Evolutionary conservation across 2,888 invertebrate species (phyloP).

Genomic region (Pammene aurita): DNA sequence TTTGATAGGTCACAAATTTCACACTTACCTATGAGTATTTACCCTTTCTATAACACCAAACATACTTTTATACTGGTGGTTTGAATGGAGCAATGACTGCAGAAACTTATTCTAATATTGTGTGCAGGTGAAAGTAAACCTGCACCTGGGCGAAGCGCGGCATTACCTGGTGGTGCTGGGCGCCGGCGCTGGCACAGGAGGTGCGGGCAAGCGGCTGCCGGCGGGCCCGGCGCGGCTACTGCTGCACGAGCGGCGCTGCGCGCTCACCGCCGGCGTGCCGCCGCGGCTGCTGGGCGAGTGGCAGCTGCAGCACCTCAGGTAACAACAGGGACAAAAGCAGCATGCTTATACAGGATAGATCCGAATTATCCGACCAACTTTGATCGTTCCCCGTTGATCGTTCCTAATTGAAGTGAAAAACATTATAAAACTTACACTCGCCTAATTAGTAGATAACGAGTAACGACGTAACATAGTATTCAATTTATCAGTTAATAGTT

Average conservation of each 20-base stretch:
- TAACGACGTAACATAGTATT: no score
- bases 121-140: slow-evolving; percentile 66
- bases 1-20: no score
- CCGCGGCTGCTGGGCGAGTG: slow-evolving; percentile 89
- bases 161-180: slow-evolving; percentile 67
- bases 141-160: slow-evolving; percentile 65
- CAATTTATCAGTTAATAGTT: no score
- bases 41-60: no score
- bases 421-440: no score
- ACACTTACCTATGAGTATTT: no score
- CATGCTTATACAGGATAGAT: background rate
- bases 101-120: background rate
- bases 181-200: slow-evolving; percentile 43
- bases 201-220: slow-evolving; percentile 79
- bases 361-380: no score
- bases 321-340: background rate
- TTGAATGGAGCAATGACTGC: no score
- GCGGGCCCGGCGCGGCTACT: slow-evolving; percentile 92
- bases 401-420: no score
- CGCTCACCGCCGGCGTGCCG: slow-evolving; percentile 91
- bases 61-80: no score
- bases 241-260: slow-evolving; percentile 90
- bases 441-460: no score
- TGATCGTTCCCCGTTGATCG: no score
- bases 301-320: slow-evolving; percentile 87